These are phyloP conservation scores for Petroica traversi DNA, from an alignment of 2,113 vertebrate genomes.

Conservation along the genomic window DNA sequence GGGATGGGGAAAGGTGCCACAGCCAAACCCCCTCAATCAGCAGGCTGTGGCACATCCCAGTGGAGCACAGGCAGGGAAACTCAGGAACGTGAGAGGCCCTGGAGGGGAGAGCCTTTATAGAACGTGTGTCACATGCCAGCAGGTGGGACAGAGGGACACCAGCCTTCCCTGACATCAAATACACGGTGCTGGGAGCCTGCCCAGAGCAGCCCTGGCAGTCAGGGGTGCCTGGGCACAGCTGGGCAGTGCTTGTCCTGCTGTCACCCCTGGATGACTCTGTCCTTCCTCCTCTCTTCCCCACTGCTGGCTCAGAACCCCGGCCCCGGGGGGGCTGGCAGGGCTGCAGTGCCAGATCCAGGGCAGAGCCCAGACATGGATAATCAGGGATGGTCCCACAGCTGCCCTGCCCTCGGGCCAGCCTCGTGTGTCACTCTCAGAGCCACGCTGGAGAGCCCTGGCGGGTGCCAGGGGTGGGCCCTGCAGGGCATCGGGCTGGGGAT, in stretches of 20 bases:
- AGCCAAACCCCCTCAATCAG: neutral
- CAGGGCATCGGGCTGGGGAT: rapidly evolving
- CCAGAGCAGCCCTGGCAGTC: neutral
- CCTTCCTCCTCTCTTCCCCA: rapidly evolving
- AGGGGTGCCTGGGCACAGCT: neutral
- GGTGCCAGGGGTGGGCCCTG: neutral
- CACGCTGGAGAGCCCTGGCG: rapidly evolving
- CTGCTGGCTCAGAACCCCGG: neutral
- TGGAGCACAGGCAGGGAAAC: neutral
- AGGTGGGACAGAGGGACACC: neutral
- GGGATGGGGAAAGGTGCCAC: neutral
- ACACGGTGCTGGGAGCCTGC: neutral
- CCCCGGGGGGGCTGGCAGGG: rapidly evolving
- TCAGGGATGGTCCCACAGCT: neutral
- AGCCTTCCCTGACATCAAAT: neutral
- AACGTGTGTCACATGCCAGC: neutral
- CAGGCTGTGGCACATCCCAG: neutral
- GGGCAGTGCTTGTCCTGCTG: rapidly evolving
- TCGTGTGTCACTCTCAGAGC: rapidly evolving
- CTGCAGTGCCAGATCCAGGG: neutral
- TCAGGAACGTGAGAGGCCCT: neutral
- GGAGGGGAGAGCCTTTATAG: neutral
- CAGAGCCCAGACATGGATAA: neutral
- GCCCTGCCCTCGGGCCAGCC: neutral
- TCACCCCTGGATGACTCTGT: neutral